Evolutionary conservation across 1,140 invertebrate species (phyloP).

Genomic region (Lepidostoma basale): DNA sequence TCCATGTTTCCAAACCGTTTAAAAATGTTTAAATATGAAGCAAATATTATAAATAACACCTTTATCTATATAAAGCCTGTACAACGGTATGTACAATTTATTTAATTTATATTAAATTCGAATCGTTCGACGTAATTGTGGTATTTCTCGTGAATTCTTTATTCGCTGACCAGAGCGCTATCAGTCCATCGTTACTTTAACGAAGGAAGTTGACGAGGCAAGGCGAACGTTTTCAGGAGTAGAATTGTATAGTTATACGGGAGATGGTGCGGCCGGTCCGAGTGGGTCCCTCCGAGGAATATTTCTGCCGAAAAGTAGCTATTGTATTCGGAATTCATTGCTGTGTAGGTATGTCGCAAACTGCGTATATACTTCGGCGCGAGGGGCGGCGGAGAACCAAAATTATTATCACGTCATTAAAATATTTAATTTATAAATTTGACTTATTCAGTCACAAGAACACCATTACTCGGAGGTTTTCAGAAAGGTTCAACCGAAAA

Average conservation of each 20-base stretch:
- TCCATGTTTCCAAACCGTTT: too few species aligned
- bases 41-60: too few species aligned
- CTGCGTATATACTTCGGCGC: neutral
- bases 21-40: too few species aligned
- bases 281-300: conserved; percentile 25
- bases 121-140: too few species aligned
- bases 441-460: too few species aligned
- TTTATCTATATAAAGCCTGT: too few species aligned
- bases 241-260: neutral
- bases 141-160: too few species aligned
- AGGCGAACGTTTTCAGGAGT: neutral
- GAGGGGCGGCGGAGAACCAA: conserved; percentile 30
- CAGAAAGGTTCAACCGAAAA: too few species aligned
- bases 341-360: conserved; percentile 20
- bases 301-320: conserved; percentile 49
- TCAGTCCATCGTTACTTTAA: neutral
- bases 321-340: conserved; percentile 51
- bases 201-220: neutral
- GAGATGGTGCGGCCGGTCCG: neutral
- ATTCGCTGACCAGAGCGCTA: neutral
- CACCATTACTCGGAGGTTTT: too few species aligned
- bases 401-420: neutral
- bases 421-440: too few species aligned
- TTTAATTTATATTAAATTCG: too few species aligned
- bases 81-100: too few species aligned